phyloP scores from a whole-genome alignment of 1,140 invertebrate genomes.

The Apolygus lucorum region DNA sequence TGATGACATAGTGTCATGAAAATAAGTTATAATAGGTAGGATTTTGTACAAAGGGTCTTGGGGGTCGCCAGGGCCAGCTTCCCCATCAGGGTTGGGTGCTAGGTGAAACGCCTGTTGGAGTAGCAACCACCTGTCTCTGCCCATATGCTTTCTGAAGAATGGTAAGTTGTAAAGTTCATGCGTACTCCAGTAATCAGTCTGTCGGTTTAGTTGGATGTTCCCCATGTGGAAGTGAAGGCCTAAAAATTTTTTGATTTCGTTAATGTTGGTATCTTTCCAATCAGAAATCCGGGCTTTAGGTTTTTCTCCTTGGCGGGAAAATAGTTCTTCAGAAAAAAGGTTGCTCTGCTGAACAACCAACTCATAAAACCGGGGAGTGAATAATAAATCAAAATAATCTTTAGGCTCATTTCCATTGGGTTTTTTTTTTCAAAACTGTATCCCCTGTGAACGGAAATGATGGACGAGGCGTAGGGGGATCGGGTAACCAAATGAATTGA shows the following conservation, averaged over 20 bases:
- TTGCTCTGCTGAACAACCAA: not conserved
- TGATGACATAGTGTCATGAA: slow-evolving; percentile 12
- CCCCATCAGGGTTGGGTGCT: not conserved
- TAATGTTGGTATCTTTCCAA: not conserved
- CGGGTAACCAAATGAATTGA: not conserved
- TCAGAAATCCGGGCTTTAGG: not conserved
- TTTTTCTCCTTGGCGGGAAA: not conserved
- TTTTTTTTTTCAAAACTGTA: not conserved
- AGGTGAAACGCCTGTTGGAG: not conserved
- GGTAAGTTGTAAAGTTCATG: not conserved
- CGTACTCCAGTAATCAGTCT: not conserved
- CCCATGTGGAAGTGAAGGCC: not conserved
- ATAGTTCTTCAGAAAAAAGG: not conserved
- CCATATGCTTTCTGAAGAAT: not conserved
- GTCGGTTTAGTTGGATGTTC: not conserved
- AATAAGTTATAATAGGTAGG: not conserved
- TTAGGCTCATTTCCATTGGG: not conserved
- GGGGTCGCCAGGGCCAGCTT: not conserved
- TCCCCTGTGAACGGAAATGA: not conserved
- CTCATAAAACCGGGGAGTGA: not conserved
- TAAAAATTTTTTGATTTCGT: not conserved
- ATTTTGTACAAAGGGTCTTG: slow-evolving; percentile 26
- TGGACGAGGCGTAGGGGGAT: not conserved
- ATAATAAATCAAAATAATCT: not conserved
- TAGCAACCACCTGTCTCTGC: no score